Evolutionary conservation across 64 coral and sea anemone species (phyloP).

Genomic region (Montipora efflorescens): DNA sequence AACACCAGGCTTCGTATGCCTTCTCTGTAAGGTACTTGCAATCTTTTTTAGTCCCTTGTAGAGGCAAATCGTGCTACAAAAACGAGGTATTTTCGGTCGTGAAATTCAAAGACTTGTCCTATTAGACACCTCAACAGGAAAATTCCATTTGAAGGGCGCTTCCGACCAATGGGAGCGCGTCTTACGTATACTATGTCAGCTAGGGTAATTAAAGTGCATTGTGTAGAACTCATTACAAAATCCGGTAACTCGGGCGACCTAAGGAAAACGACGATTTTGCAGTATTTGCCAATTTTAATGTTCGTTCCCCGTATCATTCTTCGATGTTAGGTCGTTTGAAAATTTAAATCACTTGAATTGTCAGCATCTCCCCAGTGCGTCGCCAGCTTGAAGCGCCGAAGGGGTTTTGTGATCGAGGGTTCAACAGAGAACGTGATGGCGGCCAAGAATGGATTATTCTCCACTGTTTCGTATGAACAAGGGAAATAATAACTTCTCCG

Average conservation of each 20-base stretch:
- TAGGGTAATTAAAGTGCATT: slow-evolving; percentile 65
- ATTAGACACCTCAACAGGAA: slow-evolving; percentile 55
- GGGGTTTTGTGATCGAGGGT: slow-evolving; percentile 2
- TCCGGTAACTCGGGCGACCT: slow-evolving; percentile 69
- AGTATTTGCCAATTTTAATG: slow-evolving; percentile 52
- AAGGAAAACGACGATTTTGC: slow-evolving; percentile 23
- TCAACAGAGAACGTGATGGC: background rate
- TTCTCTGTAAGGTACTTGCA: too few species aligned
- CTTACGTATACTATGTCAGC: slow-evolving; percentile 17
- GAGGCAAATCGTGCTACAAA: background rate
- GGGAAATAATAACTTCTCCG: slow-evolving; percentile 25
- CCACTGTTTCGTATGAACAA: slow-evolving; percentile 16
- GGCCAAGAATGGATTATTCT: slow-evolving; percentile 17
- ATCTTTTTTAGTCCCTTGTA: background rate
- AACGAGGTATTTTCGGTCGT: slow-evolving; percentile 6
- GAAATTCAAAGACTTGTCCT: slow-evolving; percentile 14
- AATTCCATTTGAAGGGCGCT: slow-evolving; percentile 25
- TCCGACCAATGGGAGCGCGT: slow-evolving; percentile 32
- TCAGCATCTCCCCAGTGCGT: background rate
- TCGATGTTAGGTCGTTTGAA: background rate
- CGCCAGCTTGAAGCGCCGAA: background rate
- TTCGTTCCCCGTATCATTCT: background rate
- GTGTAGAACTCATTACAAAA: slow-evolving; percentile 73
- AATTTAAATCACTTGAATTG: background rate
- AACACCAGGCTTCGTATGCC: background rate